These are phyloP conservation scores for Drosophila atripex DNA, from an alignment of 2,888 invertebrate genomes.

Conservation along the genomic window DNA sequence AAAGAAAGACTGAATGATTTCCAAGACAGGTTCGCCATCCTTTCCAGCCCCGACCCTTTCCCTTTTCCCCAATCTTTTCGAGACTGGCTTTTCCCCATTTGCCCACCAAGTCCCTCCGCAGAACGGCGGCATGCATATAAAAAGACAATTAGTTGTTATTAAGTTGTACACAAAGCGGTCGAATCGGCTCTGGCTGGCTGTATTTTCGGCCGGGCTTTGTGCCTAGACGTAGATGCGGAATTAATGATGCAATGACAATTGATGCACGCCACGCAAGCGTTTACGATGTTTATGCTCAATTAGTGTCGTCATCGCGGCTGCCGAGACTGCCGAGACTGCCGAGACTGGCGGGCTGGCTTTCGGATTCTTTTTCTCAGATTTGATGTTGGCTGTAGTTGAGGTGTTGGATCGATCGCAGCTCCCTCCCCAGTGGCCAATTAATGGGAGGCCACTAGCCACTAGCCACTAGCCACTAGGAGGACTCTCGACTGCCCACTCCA, in stretches of 20 bases:
- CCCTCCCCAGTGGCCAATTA: too few species aligned
- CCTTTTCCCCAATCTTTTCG: neutral
- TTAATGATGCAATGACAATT: constrained; percentile 64
- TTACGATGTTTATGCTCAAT: constrained; percentile 40
- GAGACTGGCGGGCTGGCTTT: too few species aligned
- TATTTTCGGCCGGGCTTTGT: constrained; percentile 24
- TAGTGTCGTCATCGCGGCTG: constrained; percentile 19
- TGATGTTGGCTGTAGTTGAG: too few species aligned
- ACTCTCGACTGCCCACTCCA: constrained; percentile 5
- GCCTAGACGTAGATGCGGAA: constrained; percentile 53
- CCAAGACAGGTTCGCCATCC: constrained; percentile 68
- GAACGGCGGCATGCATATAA: constrained; percentile 67
- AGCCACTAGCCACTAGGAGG: constrained; percentile 10
- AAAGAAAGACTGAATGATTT: constrained; percentile 62
- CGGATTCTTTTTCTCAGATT: too few species aligned
- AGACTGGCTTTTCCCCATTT: constrained; percentile 7
- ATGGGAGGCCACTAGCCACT: too few species aligned
- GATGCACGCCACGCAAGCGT: constrained; percentile 39
- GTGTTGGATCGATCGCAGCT: too few species aligned
- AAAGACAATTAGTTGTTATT: constrained; percentile 82
- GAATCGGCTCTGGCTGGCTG: constrained; percentile 52
- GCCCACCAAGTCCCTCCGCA: too few species aligned
- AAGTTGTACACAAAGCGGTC: constrained; percentile 73
- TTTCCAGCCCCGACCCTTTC: neutral
- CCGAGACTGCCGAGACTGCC: too few species aligned